Base-by-base conservation (phyloP, 1,140 invertebrate species). In the Grapholita molesta region DNA sequence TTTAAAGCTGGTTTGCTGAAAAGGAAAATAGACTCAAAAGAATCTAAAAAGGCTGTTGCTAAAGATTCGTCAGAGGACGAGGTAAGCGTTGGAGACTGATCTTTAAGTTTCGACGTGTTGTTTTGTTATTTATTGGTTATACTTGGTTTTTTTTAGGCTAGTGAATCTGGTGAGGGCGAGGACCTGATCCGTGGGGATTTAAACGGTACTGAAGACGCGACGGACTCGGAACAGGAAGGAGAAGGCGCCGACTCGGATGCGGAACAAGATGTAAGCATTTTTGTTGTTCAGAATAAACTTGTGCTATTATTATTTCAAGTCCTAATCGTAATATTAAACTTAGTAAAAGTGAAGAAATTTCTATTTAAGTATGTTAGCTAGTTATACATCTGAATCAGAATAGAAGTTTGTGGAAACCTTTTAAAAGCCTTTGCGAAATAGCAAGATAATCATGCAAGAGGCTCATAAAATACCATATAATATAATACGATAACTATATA, bases 1-100 rank as follows among this genome's bases (percentile, higher is more conserved):
- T 89, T 82, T 67, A 79, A 74, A 76, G 67, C 74, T 55, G 88
- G 86, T 15, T 83, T 88, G 53, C 64, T 85, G 21, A 90, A 90
- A 80, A 81, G 85, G 66, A 90, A 89, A 79, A 71, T 80, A 35
- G 24, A 61, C 7, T 3, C 25, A 4, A 42, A 69, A n/a, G 32
- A 70, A 21, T 0, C 52, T 6, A 70, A 70, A 23, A 48, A 72
- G 35, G 67, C 61, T 35, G 48, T 15, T 52, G 8, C 21, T 35
- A 64, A 72, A 57, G 57, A 76, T 32, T 61, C 68, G 52, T 66
- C 70, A 69, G 64, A 68, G 11, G 30, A 69, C 32, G 67, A 72
- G 61, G 74, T 75, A 74, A 68, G 69, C 24, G 0, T 48, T 70
- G 5, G 68, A 7, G 18, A 21, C 25, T 70, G 66, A 53, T 24